phyloP scores from a whole-genome alignment of 2,888 invertebrate genomes.

The Nomada fabriciana region DNA sequence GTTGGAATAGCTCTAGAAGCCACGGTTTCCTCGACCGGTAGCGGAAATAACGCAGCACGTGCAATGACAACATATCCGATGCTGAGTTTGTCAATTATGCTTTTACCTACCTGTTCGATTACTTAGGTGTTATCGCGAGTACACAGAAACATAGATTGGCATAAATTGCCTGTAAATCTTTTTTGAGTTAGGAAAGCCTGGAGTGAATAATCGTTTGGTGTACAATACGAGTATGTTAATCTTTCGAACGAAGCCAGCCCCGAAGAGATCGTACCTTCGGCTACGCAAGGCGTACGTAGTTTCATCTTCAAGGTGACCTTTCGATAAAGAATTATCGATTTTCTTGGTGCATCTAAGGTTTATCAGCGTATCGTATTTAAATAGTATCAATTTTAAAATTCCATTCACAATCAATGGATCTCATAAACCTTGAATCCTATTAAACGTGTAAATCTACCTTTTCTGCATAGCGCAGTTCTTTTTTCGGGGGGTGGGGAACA shows the following conservation, averaged over 20 bases:
- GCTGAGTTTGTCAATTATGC: too few species aligned
- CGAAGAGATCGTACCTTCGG: slow-evolving; percentile 14
- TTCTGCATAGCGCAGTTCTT: too few species aligned
- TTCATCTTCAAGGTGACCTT: slow-evolving; percentile 63
- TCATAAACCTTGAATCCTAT: too few species aligned
- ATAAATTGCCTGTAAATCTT: background rate
- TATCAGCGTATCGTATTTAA: slow-evolving; percentile 15
- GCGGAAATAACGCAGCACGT: background rate
- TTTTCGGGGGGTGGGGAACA: background rate
- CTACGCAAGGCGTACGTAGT: slow-evolving; percentile 3
- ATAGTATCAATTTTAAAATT: background rate
- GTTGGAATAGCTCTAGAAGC: background rate
- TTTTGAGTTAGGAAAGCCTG: background rate
- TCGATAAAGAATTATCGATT: slow-evolving; percentile 50
- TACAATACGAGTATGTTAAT: slow-evolving; percentile 14
- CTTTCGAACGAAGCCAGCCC: slow-evolving; percentile 15
- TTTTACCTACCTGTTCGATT: too few species aligned
- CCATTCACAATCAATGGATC: too few species aligned
- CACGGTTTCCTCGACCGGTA: background rate
- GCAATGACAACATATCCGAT: background rate
- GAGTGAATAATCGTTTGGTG: background rate
- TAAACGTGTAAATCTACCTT: too few species aligned
- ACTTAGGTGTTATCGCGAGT: background rate
- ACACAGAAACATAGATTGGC: slow-evolving; percentile 7
- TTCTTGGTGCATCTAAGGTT: slow-evolving; percentile 19